Base-by-base conservation (phyloP, 2,113 vertebrate species). In the Shinisaurus crocodilurus region DNA sequence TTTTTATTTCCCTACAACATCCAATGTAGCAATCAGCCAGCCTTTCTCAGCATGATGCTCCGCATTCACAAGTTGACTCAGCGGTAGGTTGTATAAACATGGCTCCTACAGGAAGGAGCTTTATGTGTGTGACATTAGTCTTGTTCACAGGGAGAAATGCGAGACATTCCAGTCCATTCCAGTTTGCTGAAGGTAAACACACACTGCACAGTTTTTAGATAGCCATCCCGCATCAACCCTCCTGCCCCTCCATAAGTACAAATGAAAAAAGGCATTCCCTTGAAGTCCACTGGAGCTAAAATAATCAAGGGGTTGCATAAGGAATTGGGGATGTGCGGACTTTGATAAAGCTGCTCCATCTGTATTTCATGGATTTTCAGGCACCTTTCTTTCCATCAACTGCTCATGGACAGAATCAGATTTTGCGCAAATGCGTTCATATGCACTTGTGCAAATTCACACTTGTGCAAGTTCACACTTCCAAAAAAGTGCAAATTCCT, bases 41-140 rank as follows among this genome's bases (percentile, higher is more conserved):
- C 96, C 92, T 80, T 65, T 93, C 96, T 93, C 96, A 96, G 96
- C 95, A 20, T 91, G 97, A 90, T 82, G 13, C 93, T 92, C 86
- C 81, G 86, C 91, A 95, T 90, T 95, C 95, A 94, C 95, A 94
- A 96, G 94, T 95, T 95, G 93, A 83, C 96, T 91, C 96, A 96
- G 97, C 96, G 92, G 97, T 97, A 94, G 96, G 95, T 90, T 97
- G 88, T 96, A 95, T 97, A 96, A 97, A 97, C 96, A 97, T 93
- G 87, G 10, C 89, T 92, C 93, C 88, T 93, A 93, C 93, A 96
- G 92, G 95, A 96, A 95, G 84, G 90, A 91, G 83, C 94, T 97
- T 96, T 92, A 92, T 92, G 89, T 92, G 89, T 88, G 89, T 86
- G 92, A 93, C 90, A 95, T 91, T 74, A 92, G 92, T 90, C 91